These are phyloP conservation scores for Aspidiotus rigidus DNA, from an alignment of 2,888 invertebrate species.

Conservation along the genomic window DNA sequence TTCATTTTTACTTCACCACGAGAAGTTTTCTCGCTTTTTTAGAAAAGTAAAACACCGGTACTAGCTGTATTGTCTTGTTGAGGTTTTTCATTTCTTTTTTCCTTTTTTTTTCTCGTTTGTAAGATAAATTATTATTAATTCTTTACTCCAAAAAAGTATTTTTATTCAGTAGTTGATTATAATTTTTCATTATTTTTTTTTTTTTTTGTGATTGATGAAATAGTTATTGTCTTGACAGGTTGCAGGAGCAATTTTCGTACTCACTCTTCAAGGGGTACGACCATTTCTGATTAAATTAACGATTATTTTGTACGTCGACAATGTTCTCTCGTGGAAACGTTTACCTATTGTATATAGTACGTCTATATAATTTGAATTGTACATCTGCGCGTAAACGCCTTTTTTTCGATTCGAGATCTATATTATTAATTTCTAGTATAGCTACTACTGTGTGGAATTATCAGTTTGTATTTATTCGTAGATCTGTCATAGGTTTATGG, in stretches of 20 bases:
- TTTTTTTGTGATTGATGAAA: conserved; percentile 28
- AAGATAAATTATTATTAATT: background rate
- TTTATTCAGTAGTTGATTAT: conserved; percentile 16
- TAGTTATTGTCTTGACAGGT: conserved; percentile 1
- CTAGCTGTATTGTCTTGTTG: too few relatives aligned
- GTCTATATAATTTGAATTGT: conserved; percentile 25
- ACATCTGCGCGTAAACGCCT: background rate
- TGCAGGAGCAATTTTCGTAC: too few relatives aligned
- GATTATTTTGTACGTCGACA: background rate
- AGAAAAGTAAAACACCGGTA: too few relatives aligned
- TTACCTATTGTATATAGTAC: conserved; percentile 25
- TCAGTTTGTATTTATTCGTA: conserved; percentile 47
- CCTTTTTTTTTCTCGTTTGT: too few relatives aligned
- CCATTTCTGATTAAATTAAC: too few relatives aligned
- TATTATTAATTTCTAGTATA: conserved; percentile 12
- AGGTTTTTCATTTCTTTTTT: too few relatives aligned
- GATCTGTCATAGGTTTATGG: conserved; percentile 70
- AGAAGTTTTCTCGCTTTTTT: too few relatives aligned
- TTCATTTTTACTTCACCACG: too few relatives aligned
- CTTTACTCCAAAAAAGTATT: conserved; percentile 14
- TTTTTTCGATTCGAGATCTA: conserved; percentile 13
- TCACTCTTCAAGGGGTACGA: too few relatives aligned
- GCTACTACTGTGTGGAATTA: conserved; percentile 7
- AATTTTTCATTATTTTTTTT: conserved; percentile 12
- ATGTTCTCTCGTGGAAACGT: conserved; percentile 15